Base-by-base conservation (phyloP, 1,140 invertebrate species). In the Sycobia sp. region DNA sequence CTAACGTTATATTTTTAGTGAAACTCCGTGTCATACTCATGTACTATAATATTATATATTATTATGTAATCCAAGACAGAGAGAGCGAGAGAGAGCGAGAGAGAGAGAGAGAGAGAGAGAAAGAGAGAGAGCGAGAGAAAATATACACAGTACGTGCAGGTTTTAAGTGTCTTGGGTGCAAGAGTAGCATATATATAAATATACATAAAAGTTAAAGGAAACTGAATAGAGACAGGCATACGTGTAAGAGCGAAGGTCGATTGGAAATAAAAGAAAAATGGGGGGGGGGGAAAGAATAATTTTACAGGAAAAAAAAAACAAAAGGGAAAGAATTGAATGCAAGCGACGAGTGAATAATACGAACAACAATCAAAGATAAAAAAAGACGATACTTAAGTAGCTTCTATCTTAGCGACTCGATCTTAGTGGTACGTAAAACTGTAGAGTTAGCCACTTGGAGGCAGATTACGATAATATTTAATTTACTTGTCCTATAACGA, bases 1-100 rank as follows among this genome's bases (percentile, higher is more conserved):
- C 69, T 79, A 77, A 74, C 72, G 75, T 74, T 76, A 78, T 78
- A 77, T 77, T 80, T 80, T 78, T 78, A 79, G 73, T 69, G 71
- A 69, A 72, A 71, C 71, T 74, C 73, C 77, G 76, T 78, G 77
- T 78, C 76, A 78, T 79, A 78, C 77, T 78, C 76, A 75, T 73
- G 72, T 65, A 65, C 63, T 65, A 65, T 59, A 55, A 46, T 65
- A 63, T 57, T 63, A 58, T 58, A 65, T 58, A 53, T 62, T 65
- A 65, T 59, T 58, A 59, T 54, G 22, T 65, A 58, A 65, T 58
- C 49, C 56, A 53, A 58, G 22, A 46, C 16, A n/a, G n/a, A n/a
- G n/a, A n/a, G n/a, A n/a, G n/a, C n/a, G n/a, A n/a, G n/a, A n/a
- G n/a, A n/a, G n/a, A n/a, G n/a, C n/a, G n/a, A n/a, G n/a, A n/a